Percentiles rank a stretch among this genome's conserved stretches.
Evolutionary conservation across 2,888 invertebrate genomes (phyloP).

Genomic region (Cyaniris semiargus): DNA sequence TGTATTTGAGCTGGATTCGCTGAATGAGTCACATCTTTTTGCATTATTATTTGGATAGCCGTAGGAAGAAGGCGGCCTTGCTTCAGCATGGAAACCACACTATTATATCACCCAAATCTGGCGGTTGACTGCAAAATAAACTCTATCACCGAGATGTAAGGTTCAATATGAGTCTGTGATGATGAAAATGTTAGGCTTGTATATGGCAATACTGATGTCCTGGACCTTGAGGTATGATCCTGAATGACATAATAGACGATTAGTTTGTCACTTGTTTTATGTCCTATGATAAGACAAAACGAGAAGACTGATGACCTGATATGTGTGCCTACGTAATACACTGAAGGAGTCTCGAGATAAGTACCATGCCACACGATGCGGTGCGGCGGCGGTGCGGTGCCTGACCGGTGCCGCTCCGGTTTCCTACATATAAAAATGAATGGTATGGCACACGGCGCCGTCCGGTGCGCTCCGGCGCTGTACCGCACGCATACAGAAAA

Average conservation of each 20-base stretch:
- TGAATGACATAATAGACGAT: conserved; percentile 28
- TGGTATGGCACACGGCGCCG: no score
- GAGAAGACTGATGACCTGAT: neutral
- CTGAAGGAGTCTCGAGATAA: no score
- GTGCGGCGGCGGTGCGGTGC: no score
- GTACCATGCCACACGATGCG: no score
- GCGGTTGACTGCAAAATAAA: conserved; percentile 34
- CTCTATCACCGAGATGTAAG: conserved; percentile 38
- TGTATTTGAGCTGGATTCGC: conserved; percentile 33
- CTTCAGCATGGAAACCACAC: conserved; percentile 42
- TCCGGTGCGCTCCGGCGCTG: no score
- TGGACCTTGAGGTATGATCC: conserved; percentile 15
- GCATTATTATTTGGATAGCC: conserved; percentile 58
- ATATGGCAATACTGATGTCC: conserved; percentile 17
- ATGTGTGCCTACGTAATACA: no score
- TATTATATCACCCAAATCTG: conserved; percentile 27
- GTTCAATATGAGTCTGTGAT: neutral
- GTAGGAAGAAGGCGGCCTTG: conserved; percentile 70
- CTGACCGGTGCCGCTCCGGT: no score
- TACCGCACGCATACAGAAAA: no score
- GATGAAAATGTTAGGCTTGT: neutral
- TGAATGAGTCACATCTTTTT: conserved; percentile 51
- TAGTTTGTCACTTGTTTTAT: conserved; percentile 1
- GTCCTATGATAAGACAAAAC: neutral
- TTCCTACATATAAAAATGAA: no score